Evolutionary conservation across 2,797 vertebrate species (phyloP), one percentile per base, ranked within the genome.

Genomic region (Pantherophis alleghaniensis): DNA sequence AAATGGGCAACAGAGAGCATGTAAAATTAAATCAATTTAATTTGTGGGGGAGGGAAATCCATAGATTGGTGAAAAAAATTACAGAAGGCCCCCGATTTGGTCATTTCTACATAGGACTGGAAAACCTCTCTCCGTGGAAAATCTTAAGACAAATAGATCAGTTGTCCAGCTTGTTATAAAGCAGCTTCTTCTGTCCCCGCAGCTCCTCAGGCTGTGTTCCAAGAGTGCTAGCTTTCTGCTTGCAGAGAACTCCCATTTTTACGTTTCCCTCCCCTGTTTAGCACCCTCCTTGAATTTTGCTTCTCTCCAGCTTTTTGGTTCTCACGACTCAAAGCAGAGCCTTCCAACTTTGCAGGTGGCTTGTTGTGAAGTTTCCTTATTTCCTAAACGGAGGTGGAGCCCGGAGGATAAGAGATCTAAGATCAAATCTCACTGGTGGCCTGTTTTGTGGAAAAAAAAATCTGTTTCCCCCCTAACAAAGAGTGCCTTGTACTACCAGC

Each of bases 401-500:
- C 74, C 0, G 1, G 42, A 22, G 42, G 20, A 83, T 83, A 47
- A 32, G 47, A 53, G 61, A 24, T 83, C 42, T 2, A 11, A 83
- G 79, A 47, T 83, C 79, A 47, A 47, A 83, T 83, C 37, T 20
- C 79, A 47, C 79, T 83, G 20, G 37, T 83, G 74, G 74, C 20
- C 9, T 24, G 74, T 24, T 74, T 83, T 24, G 37, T 6, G 69
- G 32, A 1, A 7, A 7, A 7, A 9, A 9, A 10, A 11, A 83
- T 47, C 18, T 7, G 51, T 6, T 94, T 91, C n/a, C 94, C 57
- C 51, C 51, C 1, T 37, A 55, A 96, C 96, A 95, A 96, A 66
- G 95, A 79, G 93, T 66, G 89, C 53, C 89, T 96, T 97, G 59
- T 97, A 90, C 93, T 47, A 53, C 32, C 5, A 0, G n/a, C 95